phyloP scores from a whole-genome alignment of 2,113 vertebrate genomes.

The Stegastes partitus region DNA sequence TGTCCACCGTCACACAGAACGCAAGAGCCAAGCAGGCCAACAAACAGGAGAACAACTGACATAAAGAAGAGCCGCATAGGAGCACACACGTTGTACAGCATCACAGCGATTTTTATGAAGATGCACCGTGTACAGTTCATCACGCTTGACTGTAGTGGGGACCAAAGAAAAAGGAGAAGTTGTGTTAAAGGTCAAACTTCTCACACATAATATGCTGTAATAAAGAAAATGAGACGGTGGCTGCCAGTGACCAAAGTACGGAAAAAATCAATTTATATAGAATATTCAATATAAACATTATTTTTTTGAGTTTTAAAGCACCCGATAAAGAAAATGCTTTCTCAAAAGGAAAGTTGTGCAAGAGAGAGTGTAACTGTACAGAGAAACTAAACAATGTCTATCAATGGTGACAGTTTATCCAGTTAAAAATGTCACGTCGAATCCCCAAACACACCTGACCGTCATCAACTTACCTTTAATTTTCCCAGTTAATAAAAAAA shows the following conservation, averaged over 20 bases:
- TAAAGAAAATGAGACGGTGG: not conserved
- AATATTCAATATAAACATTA: not conserved
- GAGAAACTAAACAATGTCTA: not conserved
- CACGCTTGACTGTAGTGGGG: not conserved
- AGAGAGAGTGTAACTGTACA: too few relatives aligned
- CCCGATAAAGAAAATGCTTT: not conserved
- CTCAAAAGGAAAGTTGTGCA: too few relatives aligned
- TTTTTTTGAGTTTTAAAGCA: not conserved
- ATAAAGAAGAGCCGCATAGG: not conserved
- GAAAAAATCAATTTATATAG: too few relatives aligned
- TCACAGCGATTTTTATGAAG: not conserved
- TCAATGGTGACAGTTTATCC: not conserved
- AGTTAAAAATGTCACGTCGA: not conserved
- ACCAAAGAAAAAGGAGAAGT: slow-evolving; percentile 15
- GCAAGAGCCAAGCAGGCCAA: slow-evolving; percentile 81
- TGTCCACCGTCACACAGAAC: slow-evolving; percentile 81
- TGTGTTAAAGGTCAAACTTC: not conserved
- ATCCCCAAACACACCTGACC: not conserved
- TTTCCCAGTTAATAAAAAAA: too few relatives aligned
- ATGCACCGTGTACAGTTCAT: not conserved
- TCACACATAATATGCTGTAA: not conserved
- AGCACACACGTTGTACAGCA: not conserved
- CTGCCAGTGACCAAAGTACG: not conserved
- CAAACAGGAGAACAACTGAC: slow-evolving; percentile 79
- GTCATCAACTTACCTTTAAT: too few relatives aligned